Conservation (phyloP, 2,113 vertebrate genomes). For the Malurus alboscapulatus region DNA sequence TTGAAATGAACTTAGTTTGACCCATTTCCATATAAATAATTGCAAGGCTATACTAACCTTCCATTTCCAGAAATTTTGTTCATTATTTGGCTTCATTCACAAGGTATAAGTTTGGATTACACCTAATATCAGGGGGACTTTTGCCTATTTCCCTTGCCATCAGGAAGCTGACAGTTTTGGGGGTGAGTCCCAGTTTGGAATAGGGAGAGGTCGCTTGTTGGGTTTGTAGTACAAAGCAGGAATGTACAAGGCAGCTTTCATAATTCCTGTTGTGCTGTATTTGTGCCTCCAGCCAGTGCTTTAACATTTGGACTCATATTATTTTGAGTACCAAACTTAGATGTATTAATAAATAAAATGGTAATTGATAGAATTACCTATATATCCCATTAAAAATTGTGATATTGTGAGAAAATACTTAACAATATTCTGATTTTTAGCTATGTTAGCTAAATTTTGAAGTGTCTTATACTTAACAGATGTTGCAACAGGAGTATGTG, state of each 20-base stretch:
- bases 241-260: conserved; percentile 34
- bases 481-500: conserved; percentile 14
- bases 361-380: background rate
- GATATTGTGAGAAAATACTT: conserved; percentile 37
- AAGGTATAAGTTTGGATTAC: background rate
- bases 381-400: conserved; percentile 18
- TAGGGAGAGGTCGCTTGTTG: background rate
- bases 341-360: conserved; percentile 37
- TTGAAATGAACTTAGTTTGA: background rate
- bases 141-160: background rate
- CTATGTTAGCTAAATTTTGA: conserved; percentile 38
- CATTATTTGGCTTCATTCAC: background rate
- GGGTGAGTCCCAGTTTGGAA: background rate
- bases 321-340: conserved; percentile 53
- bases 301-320: conserved; percentile 54
- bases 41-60: background rate
- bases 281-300: conserved; percentile 67
- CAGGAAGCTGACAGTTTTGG: background rate
- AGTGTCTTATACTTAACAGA: conserved; percentile 10
- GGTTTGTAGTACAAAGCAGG: conserved; percentile 32
- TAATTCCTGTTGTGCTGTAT: conserved; percentile 49
- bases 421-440: conserved; percentile 45
- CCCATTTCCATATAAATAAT: background rate
- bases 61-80: background rate
- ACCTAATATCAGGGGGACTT: background rate